A percentile compares a stretch with the other conserved stretches of the same genome.
These are phyloP conservation scores for Montipora capricornis DNA, from an alignment of 64 coral and sea anemone species.

Conservation along the genomic window DNA sequence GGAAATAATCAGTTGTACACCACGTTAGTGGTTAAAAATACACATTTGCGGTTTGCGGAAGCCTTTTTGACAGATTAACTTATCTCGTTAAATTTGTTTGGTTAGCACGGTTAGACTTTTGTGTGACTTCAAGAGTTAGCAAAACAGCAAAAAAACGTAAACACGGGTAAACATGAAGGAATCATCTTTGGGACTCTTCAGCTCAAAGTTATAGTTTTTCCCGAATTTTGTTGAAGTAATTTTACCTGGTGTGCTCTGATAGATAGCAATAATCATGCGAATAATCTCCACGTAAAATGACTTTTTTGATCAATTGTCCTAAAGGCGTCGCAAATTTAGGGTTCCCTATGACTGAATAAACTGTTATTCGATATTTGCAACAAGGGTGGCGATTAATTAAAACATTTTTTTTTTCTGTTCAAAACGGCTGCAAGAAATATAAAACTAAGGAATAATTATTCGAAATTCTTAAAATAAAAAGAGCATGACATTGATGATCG, in stretches of 20 bases:
- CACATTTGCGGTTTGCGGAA: slow-evolving; percentile 33
- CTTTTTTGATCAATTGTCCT: not conserved
- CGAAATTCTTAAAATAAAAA: not conserved
- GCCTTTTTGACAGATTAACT: slow-evolving; percentile 36
- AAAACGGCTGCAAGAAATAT: not conserved
- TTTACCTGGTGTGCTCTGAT: not conserved
- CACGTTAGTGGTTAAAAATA: slow-evolving; percentile 2
- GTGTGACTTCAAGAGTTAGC: not conserved
- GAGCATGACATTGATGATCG: not conserved
- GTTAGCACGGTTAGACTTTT: not conserved
- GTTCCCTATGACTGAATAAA: slow-evolving; percentile 1
- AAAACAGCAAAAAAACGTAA: not conserved
- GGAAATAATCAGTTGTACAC: not conserved
- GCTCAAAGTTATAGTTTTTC: not conserved
- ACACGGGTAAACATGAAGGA: slow-evolving; percentile 8
- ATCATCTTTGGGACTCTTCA: not conserved
- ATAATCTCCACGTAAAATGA: not conserved
- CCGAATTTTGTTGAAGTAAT: not conserved
- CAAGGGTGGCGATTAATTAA: slow-evolving; percentile 42
- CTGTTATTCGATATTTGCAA: slow-evolving; percentile 44
- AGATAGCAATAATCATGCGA: not conserved
- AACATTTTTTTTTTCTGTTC: not conserved
- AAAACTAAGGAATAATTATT: not conserved
- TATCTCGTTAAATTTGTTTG: slow-evolving; percentile 35
- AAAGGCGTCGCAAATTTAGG: not conserved